Base-by-base conservation (phyloP, 2,797 vertebrate genomes). In the Poeciliopsis presidionis region DNA sequence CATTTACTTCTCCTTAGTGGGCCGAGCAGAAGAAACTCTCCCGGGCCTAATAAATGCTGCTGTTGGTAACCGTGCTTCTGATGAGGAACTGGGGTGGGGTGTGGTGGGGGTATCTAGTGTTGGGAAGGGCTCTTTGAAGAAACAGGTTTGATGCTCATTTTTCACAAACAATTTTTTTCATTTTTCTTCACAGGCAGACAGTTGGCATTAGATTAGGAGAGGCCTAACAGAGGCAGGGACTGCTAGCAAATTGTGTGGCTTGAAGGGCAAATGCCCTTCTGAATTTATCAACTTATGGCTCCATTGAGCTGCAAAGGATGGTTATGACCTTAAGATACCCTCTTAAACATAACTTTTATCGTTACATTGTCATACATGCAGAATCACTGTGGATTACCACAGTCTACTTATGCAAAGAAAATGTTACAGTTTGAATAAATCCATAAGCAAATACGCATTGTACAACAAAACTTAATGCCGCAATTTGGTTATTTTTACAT, bases 181-280 rank as follows among this genome's bases (percentile, higher is more conserved):
- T 95, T 95, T 95, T 95, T 96, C 93, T 94, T 91, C 87, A 90
- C 91, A 91, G 91, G 86, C 88, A 93, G 95, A 96, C 95, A 95
- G 93, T 94, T 96, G 95, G 94, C 94, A 95, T 96, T 95, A 95
- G 94, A 95, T 95, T 95, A 95, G 93, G 89, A 88, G 90, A 91
- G 86, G 89, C 86, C 89, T 95, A 94, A 95, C 92, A 94, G 91
- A 92, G 90, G 93, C 86, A 93, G 86, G 86, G 90, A 89, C 94
- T 93, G 88, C 91, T 90, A 95, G 94, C 94, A 95, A 95, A 95
- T 94, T 93, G 94, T 94, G 86, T 88, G 72, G 91, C 91, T 95
- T 96, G 95, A 96, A 96, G 95, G 95, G 95, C 95, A 95, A 96
- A 96, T 93, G 93, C 94, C 94, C 93, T 82, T 89, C 94, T 95